phyloP scores from a whole-genome alignment of 2,113 vertebrate genomes.

The Orycteropus afer region DNA sequence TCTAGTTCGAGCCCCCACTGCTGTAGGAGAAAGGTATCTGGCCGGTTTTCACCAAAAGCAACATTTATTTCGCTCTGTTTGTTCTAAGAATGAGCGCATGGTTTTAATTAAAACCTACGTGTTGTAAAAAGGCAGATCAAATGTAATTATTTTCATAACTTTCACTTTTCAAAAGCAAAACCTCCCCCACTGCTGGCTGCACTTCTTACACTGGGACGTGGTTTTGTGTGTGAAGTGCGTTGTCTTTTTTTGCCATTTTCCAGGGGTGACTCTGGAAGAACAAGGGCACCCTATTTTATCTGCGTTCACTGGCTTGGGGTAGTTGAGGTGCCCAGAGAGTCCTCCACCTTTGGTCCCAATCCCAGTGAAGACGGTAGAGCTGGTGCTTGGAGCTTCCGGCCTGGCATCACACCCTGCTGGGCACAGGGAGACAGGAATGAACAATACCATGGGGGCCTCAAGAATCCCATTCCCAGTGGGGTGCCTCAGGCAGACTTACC shows the following conservation, averaged over 20 bases:
- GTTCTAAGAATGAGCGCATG: not conserved
- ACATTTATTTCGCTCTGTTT: not conserved
- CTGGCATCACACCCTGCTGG: accelerated
- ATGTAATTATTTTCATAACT: not conserved
- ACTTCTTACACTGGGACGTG: not conserved
- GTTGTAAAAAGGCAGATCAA: not conserved
- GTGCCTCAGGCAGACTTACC: too few relatives aligned
- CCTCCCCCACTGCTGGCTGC: too few relatives aligned
- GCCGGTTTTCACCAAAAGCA: not conserved
- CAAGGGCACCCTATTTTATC: accelerated
- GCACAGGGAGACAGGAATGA: too few relatives aligned
- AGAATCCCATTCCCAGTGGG: not conserved
- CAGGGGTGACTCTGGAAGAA: accelerated
- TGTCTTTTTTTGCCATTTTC: not conserved
- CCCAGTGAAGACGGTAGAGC: accelerated
- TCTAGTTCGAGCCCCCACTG: too few relatives aligned
- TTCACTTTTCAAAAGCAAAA: not conserved
- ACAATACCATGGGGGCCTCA: not conserved
- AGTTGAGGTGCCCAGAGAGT: accelerated
- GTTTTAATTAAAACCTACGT: not conserved
- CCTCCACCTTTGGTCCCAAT: not conserved
- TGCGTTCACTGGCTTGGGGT: accelerated
- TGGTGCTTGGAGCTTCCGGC: too few relatives aligned
- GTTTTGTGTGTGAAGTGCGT: not conserved
- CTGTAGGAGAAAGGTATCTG: not conserved